Conservation (phyloP, 2,888 invertebrate genomes). For the Muscina levida region DNA sequence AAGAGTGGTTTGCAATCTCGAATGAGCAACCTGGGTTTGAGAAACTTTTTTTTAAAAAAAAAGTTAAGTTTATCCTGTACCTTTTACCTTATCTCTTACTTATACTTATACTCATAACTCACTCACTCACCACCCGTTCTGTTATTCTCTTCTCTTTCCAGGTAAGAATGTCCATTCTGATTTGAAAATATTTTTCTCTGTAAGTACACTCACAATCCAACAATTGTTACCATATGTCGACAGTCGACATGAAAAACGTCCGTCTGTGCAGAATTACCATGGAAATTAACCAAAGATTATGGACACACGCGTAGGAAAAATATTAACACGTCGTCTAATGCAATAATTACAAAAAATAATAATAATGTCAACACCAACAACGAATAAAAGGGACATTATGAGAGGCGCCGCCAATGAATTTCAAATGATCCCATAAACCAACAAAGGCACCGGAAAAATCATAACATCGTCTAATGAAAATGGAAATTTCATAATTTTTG, state of each 20-base stretch:
- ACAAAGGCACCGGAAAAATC: not conserved
- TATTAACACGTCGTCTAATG: not conserved
- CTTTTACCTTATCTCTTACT: too few relatives aligned
- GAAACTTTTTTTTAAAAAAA: too few relatives aligned
- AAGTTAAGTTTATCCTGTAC: too few relatives aligned
- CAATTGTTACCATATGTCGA: too few relatives aligned
- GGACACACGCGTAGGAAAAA: slow-evolving; percentile 22
- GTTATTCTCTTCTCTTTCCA: slow-evolving; percentile 40
- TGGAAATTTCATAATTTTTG: slow-evolving; percentile 1
- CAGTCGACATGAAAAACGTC: too few relatives aligned
- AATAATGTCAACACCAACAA: not conserved
- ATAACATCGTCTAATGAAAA: not conserved
- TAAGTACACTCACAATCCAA: too few relatives aligned
- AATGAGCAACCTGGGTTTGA: too few relatives aligned
- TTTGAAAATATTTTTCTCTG: too few relatives aligned
- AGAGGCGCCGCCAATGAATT: not conserved
- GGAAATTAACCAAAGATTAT: slow-evolving; percentile 24
- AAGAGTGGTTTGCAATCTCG: too few relatives aligned
- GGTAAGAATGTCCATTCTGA: slow-evolving; percentile 52
- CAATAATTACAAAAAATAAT: not conserved
- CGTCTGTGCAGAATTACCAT: too few relatives aligned
- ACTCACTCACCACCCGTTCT: not conserved
- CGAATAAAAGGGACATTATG: not conserved
- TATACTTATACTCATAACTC: not conserved
- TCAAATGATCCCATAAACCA: not conserved